A percentile compares a stretch with the other conserved stretches of the same genome.
These are phyloP conservation scores for Lonchura striata DNA, from an alignment of 2,113 vertebrate genomes.

Conservation along the genomic window DNA sequence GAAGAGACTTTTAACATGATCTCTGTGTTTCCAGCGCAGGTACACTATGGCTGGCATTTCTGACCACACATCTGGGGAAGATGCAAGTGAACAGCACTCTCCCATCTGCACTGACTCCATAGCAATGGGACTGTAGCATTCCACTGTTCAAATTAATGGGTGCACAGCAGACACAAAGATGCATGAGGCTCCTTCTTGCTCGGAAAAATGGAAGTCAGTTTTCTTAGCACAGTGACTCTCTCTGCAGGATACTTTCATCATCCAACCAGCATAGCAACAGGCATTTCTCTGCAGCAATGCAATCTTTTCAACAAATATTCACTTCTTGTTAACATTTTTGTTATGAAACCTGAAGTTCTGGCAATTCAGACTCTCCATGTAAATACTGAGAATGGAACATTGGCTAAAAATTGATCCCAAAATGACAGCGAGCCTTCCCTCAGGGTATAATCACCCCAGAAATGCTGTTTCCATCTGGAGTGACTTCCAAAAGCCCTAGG, in stretches of 20 bases:
- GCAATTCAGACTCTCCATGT: not conserved
- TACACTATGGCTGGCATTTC: not conserved
- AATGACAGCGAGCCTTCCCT: not conserved
- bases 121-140: not conserved
- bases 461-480: not conserved
- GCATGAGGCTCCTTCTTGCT: not conserved
- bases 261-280: not conserved
- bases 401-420: not conserved
- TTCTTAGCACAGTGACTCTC: not conserved
- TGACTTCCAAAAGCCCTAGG: not conserved
- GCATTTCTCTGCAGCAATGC: not conserved
- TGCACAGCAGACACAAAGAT: not conserved
- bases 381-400: not conserved
- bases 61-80: not conserved
- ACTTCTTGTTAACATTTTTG: not conserved
- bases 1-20: not conserved
- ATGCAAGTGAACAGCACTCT: not conserved
- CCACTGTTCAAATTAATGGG: not conserved
- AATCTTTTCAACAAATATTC: not conserved
- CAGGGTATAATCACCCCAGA: not conserved
- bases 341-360: not conserved
- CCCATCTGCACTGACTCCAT: rapidly evolving
- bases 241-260: not conserved
- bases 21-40: not conserved
- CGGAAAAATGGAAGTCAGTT: not conserved